Conservation (phyloP, 2,797 vertebrate genomes). For the Meda fulgida region DNA sequence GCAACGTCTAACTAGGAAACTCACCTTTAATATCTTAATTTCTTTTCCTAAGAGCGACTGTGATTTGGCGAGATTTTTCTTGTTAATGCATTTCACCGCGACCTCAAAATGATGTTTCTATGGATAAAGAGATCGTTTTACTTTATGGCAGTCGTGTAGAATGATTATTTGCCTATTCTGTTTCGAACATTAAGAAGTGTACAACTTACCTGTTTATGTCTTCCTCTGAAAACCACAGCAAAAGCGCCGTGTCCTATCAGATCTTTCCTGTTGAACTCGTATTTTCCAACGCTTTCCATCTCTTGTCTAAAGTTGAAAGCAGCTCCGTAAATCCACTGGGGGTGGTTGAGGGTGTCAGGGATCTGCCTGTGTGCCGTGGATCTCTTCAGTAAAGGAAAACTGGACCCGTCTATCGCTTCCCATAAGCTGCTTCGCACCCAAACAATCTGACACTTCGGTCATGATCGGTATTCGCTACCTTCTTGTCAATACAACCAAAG, state of each 20-base stretch:
- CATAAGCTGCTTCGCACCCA: slow-evolving; percentile 74
- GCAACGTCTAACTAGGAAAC: not conserved
- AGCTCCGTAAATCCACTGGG: slow-evolving; percentile 39
- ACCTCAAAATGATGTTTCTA: slow-evolving; percentile 93
- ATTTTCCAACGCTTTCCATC: slow-evolving; percentile 92
- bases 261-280: slow-evolving; percentile 95
- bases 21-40: slow-evolving; percentile 97
- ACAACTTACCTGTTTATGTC: slow-evolving; percentile 88
- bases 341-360: slow-evolving; percentile 63
- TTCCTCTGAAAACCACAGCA: slow-evolving; percentile 95
- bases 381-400: slow-evolving; percentile 62
- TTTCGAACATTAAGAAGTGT: not conserved
- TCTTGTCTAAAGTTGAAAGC: slow-evolving; percentile 3
- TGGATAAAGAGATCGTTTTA: not conserved
- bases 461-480: slow-evolving; percentile 55
- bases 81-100: slow-evolving; percentile 97
- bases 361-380: slow-evolving; percentile 54
- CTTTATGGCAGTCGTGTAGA: not conserved
- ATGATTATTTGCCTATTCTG: not conserved
- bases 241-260: slow-evolving; percentile 95
- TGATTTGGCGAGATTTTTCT: slow-evolving; percentile 95
- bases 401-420: slow-evolving; percentile 67
- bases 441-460: slow-evolving; percentile 55
- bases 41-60: slow-evolving; percentile 95
- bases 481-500: slow-evolving; percentile 5